Base-by-base conservation (phyloP, 2,797 vertebrate species). In the Squalus acanthias region DNA sequence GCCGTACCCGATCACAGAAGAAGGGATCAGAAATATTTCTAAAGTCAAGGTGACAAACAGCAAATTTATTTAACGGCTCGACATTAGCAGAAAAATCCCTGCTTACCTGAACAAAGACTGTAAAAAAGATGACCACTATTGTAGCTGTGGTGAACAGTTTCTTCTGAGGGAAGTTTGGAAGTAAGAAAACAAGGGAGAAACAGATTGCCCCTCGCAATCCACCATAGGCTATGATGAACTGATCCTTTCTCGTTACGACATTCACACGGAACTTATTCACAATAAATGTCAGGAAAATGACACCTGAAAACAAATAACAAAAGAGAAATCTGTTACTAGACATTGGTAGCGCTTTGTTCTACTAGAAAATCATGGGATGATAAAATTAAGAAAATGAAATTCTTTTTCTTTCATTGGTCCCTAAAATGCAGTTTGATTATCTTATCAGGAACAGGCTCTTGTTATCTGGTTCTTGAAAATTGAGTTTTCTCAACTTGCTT, bases 51-150 rank as follows among this genome's bases (percentile, higher is more conserved):
- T 26, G 26, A 3, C 50, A 29, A 26, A 24, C 0, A 60, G 53
- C 33, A 89, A 24, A 29, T 60, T 60, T 22, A 85, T 22, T 70
- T 85, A 22, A 50, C 46, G 6, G 20, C 20, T 50, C 20, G 1
- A 20, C 1, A 22, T 85, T 24, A 85, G 1, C 8, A 22, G 13
- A 17, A 17, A 33, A n/a, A 29, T 57, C 53, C 70, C 70, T 53
- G 70, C 70, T 97, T 97, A 97, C 97, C 97, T 98, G 97, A 9
- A 98, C 72, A 0, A 98, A 98, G 95, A 98, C 97, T 0, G 98
- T 98, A 96, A 98, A 98, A 95, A 98, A 96, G 91, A 98, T 98
- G 95, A 98, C 97, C 1, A 97, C 97, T 0, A 97, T 98, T 1
- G 97, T 98, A 50, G 97, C 97, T 24, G 97, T 97, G 60, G 97